Evolutionary conservation across 2,888 invertebrate species (phyloP).

Genomic region (Drosophila pegasa): DNA sequence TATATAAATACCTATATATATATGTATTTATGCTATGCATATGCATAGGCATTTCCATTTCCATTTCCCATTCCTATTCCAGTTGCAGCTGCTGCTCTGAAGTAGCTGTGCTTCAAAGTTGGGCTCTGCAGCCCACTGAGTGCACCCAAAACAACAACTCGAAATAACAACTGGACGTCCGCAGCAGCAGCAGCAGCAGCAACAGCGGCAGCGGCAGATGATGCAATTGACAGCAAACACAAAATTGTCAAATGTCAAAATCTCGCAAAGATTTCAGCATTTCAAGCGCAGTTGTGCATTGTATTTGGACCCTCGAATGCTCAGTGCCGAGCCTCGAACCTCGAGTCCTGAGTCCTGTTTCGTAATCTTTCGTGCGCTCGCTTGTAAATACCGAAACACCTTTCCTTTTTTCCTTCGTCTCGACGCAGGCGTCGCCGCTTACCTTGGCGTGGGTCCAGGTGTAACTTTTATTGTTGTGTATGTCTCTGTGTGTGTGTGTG

Average conservation of each 20-base stretch:
- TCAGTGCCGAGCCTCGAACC: not conserved
- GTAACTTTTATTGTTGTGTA: conserved; percentile 63
- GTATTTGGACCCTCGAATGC: conserved; percentile 40
- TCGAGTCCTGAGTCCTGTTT: conserved; percentile 36
- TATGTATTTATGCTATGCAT: not conserved
- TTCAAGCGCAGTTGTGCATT: conserved; percentile 28
- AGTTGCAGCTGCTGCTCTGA: conserved; percentile 26
- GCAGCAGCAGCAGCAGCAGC: not conserved
- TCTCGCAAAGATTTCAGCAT: conserved; percentile 23
- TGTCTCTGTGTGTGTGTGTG: not conserved
- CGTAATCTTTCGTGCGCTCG: conserved; percentile 46
- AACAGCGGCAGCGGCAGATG: conserved; percentile 35
- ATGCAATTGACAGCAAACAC: conserved; percentile 34
- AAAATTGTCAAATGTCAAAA: conserved; percentile 40
- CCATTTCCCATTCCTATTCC: not conserved
- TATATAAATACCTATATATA: not conserved
- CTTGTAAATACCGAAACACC: conserved; percentile 71
- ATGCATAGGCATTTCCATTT: too few species aligned
- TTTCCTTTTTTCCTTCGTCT: conserved; percentile 42
- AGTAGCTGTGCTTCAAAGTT: conserved; percentile 21
- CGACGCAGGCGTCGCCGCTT: conserved; percentile 35
- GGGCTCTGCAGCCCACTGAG: conserved; percentile 23
- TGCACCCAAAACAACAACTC: conserved; percentile 65
- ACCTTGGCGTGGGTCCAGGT: conserved; percentile 73
- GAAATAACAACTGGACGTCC: conserved; percentile 53